A percentile compares a stretch with the other conserved stretches of the same genome.
Evolutionary conservation across 1,140 invertebrate species (phyloP).

Genomic region (Drosophila auraria): DNA sequence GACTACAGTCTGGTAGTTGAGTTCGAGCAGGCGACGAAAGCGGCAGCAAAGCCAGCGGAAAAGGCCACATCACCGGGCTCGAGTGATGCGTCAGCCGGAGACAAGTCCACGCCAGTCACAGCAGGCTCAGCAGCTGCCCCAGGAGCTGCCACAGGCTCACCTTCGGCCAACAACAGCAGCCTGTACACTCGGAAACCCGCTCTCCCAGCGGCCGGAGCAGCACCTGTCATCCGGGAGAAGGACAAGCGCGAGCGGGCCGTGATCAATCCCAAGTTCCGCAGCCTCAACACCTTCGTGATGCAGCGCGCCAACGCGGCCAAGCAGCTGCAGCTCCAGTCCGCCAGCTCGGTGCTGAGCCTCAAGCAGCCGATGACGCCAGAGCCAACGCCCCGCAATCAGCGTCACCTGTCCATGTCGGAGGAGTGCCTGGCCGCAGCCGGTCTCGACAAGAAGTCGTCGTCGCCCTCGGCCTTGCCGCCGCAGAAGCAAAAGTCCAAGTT

Average conservation of each 20-base stretch:
- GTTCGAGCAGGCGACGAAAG: slow-evolving; percentile 66
- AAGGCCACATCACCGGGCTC: slow-evolving; percentile 26
- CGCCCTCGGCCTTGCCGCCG: slow-evolving; percentile 85
- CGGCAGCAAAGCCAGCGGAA: slow-evolving; percentile 42
- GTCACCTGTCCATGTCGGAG: slow-evolving; percentile 89
- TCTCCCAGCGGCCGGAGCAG: slow-evolving; percentile 86
- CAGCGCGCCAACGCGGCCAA: slow-evolving; percentile 78
- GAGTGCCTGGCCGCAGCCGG: slow-evolving; percentile 87
- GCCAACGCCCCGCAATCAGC: slow-evolving; percentile 86
- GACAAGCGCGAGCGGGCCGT: slow-evolving; percentile 90
- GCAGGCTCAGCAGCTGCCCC: background rate
- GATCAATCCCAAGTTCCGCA: slow-evolving; percentile 88
- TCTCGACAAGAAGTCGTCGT: slow-evolving; percentile 72
- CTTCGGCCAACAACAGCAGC: slow-evolving; percentile 80
- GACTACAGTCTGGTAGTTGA: slow-evolving; percentile 80
- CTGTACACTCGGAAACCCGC: slow-evolving; percentile 87
- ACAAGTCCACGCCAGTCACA: slow-evolving; percentile 5
- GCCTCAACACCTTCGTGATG: slow-evolving; percentile 83
- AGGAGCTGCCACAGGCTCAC: slow-evolving; percentile 6
- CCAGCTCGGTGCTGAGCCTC: slow-evolving; percentile 75
- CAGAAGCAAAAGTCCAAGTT: slow-evolving; percentile 90
- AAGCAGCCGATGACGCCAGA: slow-evolving; percentile 86
- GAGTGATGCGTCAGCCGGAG: slow-evolving; percentile 22
- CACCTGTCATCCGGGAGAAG: slow-evolving; percentile 90
- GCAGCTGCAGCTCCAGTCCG: slow-evolving; percentile 73